These are phyloP conservation scores for Drosophila willistoni DNA, from an alignment of 1,140 invertebrate genomes.

Conservation along the genomic window DNA sequence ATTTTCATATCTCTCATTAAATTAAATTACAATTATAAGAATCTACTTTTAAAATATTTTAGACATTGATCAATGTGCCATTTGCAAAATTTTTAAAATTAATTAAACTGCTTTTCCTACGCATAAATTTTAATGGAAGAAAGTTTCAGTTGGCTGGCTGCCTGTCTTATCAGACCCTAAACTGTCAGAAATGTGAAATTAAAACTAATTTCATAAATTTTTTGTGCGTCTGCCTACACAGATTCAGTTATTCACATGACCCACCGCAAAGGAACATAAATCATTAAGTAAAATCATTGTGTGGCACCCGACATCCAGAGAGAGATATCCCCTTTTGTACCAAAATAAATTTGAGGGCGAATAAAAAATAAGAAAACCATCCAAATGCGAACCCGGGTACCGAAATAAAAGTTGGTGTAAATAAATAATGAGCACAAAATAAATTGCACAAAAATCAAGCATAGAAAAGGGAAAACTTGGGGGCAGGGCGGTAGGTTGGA, in stretches of 20 bases:
- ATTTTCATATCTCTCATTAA: no score
- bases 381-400: neutral
- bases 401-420: constrained; percentile 16
- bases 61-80: neutral
- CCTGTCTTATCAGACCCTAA: neutral
- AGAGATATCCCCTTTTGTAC: constrained; percentile 1
- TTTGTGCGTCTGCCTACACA: neutral
- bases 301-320: neutral
- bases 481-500: no score
- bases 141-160: constrained; percentile 1
- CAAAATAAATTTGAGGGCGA: neutral
- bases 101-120: neutral
- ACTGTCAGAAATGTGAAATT: constrained; percentile 5
- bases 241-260: constrained; percentile 7
- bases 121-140: constrained; percentile 1
- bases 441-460: constrained; percentile 9
- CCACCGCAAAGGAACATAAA: constrained; percentile 10
- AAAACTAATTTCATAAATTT: constrained; percentile 20
- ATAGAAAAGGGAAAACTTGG: neutral
- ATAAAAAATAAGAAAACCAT: neutral
- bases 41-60: neutral
- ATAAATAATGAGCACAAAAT: constrained; percentile 19
- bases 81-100: neutral
- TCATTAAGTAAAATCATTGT: constrained; percentile 16
- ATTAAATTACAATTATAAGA: no score